These are phyloP conservation scores for Pipistrellus pipistrellus DNA, from an alignment of 2,797 vertebrate species.

Conservation along the genomic window DNA sequence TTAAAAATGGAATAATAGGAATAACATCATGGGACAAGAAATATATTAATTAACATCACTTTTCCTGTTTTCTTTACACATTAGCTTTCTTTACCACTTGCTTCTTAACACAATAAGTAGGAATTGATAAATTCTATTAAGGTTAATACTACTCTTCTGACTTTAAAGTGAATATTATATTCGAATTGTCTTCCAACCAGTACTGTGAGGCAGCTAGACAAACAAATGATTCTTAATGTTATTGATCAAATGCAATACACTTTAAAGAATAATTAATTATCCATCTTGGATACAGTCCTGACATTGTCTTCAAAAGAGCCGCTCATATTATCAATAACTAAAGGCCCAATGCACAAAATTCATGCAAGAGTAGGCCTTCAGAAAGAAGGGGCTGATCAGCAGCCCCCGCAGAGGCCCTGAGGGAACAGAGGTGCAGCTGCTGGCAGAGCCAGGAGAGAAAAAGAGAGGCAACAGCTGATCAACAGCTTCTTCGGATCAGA, in stretches of 20 bases:
- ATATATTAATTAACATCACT: background rate
- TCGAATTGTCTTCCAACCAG: background rate
- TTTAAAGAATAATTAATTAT: slow-evolving; percentile 70
- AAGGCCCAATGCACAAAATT: too few relatives aligned
- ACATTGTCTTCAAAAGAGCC: slow-evolving; percentile 72
- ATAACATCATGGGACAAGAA: background rate
- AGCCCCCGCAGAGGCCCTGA: too few relatives aligned
- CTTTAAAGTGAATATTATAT: background rate
- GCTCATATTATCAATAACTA: background rate
- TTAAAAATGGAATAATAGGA: background rate
- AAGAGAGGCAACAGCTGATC: too few relatives aligned
- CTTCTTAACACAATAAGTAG: slow-evolving; percentile 8
- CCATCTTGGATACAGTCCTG: slow-evolving; percentile 1
- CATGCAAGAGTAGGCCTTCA: too few relatives aligned
- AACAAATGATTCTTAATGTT: slow-evolving; percentile 45
- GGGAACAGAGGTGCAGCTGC: too few relatives aligned
- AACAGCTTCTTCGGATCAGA: too few relatives aligned
- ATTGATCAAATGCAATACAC: background rate
- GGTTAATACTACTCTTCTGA: background rate
- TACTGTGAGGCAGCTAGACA: background rate
- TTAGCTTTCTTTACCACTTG: slow-evolving; percentile 9
- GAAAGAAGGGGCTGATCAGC: too few relatives aligned
- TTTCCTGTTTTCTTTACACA: background rate
- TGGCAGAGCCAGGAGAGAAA: too few relatives aligned
- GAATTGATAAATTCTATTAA: background rate